Evolutionary conservation across 2,797 vertebrate species (phyloP).

Genomic region (Selene dorsalis): DNA sequence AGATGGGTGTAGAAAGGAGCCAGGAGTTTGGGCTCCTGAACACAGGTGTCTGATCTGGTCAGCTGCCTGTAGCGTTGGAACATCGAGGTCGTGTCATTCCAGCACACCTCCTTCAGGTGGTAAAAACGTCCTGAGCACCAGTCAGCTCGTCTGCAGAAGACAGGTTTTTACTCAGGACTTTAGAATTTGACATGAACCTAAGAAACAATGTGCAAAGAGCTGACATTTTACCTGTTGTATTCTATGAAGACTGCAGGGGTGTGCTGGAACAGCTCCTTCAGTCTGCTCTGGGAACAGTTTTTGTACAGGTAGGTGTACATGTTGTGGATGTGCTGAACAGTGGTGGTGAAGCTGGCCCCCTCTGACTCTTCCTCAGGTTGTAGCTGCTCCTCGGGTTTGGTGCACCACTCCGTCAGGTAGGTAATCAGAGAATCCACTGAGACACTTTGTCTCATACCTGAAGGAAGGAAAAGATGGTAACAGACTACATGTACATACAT

Average conservation of each 20-base stretch:
- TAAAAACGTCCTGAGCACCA: conserved; percentile 83
- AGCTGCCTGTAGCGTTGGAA: conserved; percentile 80
- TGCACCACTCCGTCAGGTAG: conserved; percentile 84
- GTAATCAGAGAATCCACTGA: conserved; percentile 76
- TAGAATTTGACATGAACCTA: background rate
- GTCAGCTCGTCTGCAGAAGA: conserved; percentile 49
- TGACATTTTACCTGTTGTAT: conserved; percentile 66
- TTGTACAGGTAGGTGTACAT: conserved; percentile 81
- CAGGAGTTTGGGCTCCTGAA: conserved; percentile 81
- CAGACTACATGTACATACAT: background rate
- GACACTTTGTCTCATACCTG: conserved; percentile 82
- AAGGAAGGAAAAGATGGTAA: conserved; percentile 8
- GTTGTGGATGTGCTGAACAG: conserved; percentile 78
- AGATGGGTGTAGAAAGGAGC: conserved; percentile 77
- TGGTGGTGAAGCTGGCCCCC: conserved; percentile 78
- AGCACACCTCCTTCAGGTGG: conserved; percentile 86
- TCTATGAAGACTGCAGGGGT: conserved; percentile 84
- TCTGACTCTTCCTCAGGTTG: conserved; percentile 49
- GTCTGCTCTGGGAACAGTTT: conserved; percentile 72
- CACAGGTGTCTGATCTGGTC: conserved; percentile 49
- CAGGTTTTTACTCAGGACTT: background rate
- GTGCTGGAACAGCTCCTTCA: conserved; percentile 83
- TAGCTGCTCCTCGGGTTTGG: conserved; percentile 49
- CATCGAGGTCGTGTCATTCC: conserved; percentile 82
- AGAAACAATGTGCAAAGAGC: background rate